phyloP scores from a whole-genome alignment of 2,888 invertebrate genomes.

The Torymus auratus region DNA sequence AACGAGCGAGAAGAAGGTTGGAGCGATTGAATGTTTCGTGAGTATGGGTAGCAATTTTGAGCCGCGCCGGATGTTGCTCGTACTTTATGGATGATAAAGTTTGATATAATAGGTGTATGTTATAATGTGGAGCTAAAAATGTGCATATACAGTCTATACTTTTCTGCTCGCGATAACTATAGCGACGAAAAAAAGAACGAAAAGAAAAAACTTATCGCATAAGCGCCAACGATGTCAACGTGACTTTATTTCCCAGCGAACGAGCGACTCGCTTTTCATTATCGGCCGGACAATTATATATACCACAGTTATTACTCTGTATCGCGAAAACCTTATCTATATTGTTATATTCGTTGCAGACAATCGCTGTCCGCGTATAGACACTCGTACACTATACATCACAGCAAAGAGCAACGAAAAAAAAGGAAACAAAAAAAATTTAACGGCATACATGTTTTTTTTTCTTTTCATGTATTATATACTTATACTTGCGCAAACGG shows the following conservation, averaged over 20 bases:
- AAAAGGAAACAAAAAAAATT: not conserved
- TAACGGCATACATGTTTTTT: not conserved
- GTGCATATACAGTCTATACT: too few relatives aligned
- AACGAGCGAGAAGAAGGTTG: too few relatives aligned
- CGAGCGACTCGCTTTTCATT: conserved; percentile 10
- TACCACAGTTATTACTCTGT: not conserved
- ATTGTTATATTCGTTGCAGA: conserved; percentile 9
- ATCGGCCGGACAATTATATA: conserved; percentile 27
- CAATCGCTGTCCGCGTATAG: not conserved
- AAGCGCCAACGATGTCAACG: conserved; percentile 14
- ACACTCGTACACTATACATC: not conserved
- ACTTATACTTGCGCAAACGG: conserved; percentile 19
- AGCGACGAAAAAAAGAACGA: not conserved
- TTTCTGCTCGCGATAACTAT: not conserved
- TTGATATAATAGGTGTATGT: too few relatives aligned
- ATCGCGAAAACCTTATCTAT: conserved; percentile 22
- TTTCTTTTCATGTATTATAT: not conserved
- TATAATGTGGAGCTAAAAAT: not conserved
- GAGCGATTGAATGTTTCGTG: too few relatives aligned
- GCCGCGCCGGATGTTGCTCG: too few relatives aligned
- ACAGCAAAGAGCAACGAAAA: not conserved
- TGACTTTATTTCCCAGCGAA: not conserved
- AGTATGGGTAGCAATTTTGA: too few relatives aligned
- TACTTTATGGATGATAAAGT: too few relatives aligned
- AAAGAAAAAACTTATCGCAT: conserved; percentile 15